Conservation (phyloP, 2,113 vertebrate genomes). For the Rhinolophus ferrumequinum region DNA sequence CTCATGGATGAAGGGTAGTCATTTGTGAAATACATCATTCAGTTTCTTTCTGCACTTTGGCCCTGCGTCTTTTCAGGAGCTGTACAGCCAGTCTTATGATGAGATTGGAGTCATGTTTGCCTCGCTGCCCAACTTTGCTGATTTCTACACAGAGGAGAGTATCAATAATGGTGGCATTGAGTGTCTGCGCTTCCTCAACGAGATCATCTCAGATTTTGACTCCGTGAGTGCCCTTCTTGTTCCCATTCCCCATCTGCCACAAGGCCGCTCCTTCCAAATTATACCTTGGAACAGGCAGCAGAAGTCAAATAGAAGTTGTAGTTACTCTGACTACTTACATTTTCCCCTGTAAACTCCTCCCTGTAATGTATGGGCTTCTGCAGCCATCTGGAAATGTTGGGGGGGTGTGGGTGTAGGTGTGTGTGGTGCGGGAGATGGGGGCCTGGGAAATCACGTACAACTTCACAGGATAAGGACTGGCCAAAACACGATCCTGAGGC, state of each 20-base stretch:
- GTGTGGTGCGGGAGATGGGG: not conserved
- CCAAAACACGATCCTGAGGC: not conserved
- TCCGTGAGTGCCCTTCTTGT: slow-evolving; percentile 87
- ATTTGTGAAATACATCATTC: not conserved
- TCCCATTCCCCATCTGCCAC: not conserved
- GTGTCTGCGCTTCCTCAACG: slow-evolving; percentile 97
- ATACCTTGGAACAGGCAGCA: not conserved
- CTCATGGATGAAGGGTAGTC: rapidly evolving
- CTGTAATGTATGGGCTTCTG: not conserved
- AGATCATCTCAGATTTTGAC: slow-evolving; percentile 99
- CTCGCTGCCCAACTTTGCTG: slow-evolving; percentile 97
- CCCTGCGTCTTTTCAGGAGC: slow-evolving; percentile 86
- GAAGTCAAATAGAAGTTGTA: not conserved
- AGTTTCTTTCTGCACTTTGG: rapidly evolving
- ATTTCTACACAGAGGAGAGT: slow-evolving; percentile 98
- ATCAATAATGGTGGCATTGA: slow-evolving; percentile 98
- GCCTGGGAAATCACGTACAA: not conserved
- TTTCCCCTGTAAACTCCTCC: not conserved
- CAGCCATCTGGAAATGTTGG: not conserved
- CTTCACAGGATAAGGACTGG: not conserved
- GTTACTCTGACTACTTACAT: too few species aligned
- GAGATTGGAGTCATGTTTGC: slow-evolving; percentile 99
- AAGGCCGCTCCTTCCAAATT: not conserved
- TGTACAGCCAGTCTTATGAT: slow-evolving; percentile 97
- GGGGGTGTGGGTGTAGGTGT: too few species aligned